phyloP scores from a whole-genome alignment of 2,797 vertebrate genomes.

The Bradypodion pumilum region DNA sequence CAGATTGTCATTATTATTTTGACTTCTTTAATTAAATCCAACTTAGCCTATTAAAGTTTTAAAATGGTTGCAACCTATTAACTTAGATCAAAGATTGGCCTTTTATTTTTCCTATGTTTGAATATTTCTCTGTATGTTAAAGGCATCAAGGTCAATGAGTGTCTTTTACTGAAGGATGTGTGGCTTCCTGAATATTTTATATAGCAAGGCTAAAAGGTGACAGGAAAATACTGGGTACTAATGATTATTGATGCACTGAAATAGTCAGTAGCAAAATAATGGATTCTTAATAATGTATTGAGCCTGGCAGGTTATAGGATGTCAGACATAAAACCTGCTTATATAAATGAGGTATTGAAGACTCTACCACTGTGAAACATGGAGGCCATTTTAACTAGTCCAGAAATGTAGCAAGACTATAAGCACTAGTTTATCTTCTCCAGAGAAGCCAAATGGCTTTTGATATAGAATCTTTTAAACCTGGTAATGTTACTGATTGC shows the following conservation, averaged over 20 bases:
- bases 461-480: slow-evolving; percentile 33
- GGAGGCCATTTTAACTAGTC: background rate
- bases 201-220: background rate
- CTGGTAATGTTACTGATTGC: slow-evolving; percentile 37
- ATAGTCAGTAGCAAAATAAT: background rate
- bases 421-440: background rate
- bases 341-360: accelerated
- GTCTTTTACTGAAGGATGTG: background rate
- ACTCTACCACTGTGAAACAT: background rate
- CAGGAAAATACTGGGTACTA: background rate
- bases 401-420: accelerated
- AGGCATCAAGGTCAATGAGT: background rate
- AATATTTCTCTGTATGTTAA: background rate
- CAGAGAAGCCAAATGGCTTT: slow-evolving; percentile 43
- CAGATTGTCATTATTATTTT: background rate
- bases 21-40: background rate
- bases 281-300: accelerated
- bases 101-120: background rate
- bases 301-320: background rate
- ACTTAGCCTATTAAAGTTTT: slow-evolving; percentile 10
- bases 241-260: background rate
- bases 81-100: background rate
- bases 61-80: slow-evolving; percentile 4
- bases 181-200: slow-evolving; percentile 23
- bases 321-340: background rate